Percentiles rank a stretch among this genome's conserved stretches.
Evolutionary conservation across 2,797 vertebrate species (phyloP).

Genomic region (Mormyrus hasselquistii): DNA sequence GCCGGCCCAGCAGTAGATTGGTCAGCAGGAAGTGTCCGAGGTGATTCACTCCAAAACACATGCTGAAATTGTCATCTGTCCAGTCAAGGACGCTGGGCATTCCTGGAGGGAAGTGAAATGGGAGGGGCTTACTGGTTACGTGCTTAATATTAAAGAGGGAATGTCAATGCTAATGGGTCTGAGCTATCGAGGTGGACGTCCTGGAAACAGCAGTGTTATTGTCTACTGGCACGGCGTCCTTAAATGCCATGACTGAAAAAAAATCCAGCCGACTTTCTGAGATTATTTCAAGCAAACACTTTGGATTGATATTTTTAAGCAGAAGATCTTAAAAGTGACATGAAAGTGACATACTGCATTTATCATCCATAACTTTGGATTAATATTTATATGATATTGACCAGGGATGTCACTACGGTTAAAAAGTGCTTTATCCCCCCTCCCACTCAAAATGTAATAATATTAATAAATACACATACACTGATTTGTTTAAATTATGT

Average conservation of each 20-base stretch:
- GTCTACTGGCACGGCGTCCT: background rate
- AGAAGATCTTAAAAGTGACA: background rate
- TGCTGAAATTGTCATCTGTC: slow-evolving; percentile 70
- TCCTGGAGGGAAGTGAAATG: slow-evolving; percentile 38
- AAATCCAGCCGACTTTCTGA: background rate
- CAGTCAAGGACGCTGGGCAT: slow-evolving; percentile 69
- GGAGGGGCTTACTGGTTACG: background rate
- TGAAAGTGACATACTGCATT: background rate
- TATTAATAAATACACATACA: background rate
- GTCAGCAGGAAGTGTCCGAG: slow-evolving; percentile 72
- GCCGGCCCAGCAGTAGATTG: slow-evolving; percentile 61
- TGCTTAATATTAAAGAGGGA: background rate
- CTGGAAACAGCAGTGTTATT: background rate
- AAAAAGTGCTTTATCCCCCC: background rate
- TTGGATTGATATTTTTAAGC: background rate
- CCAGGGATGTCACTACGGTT: background rate
- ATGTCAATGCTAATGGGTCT: background rate
- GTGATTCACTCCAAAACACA: slow-evolving; percentile 74
- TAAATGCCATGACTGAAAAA: background rate
- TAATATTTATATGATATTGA: background rate
- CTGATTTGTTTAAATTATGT: background rate
- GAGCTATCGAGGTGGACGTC: background rate
- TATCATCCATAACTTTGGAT: background rate
- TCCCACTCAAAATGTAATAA: background rate
- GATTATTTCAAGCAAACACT: background rate